phyloP scores from a whole-genome alignment of 2,888 invertebrate genomes.

The Cybosia mesomella region DNA sequence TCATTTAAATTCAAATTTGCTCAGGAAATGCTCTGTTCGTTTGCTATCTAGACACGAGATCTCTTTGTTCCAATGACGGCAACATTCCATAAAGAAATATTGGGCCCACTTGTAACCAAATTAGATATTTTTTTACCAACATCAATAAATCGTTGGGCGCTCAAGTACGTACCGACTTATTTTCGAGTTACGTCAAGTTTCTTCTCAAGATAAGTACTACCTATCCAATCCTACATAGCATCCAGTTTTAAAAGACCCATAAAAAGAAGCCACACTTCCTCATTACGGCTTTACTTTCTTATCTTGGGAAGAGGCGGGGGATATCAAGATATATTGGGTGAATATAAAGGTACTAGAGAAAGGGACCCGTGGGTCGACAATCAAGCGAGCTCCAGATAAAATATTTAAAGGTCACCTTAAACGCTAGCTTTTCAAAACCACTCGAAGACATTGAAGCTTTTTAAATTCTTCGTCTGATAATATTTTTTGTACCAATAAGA shows the following conservation, averaged over 20 bases:
- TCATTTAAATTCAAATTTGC: slow-evolving; percentile 29
- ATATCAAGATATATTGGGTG: slow-evolving; percentile 68
- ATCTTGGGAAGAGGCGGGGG: slow-evolving; percentile 59
- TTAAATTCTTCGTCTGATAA: slow-evolving; percentile 72
- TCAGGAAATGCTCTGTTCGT: slow-evolving; percentile 28
- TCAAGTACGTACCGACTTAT: slow-evolving; percentile 68
- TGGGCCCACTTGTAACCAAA: slow-evolving; percentile 50
- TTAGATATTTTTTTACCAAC: slow-evolving; percentile 53
- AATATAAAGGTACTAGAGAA: slow-evolving; percentile 73
- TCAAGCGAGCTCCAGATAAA: slow-evolving; percentile 83
- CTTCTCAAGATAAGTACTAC: slow-evolving; percentile 76
- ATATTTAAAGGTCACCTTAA: slow-evolving; percentile 83
- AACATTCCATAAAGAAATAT: slow-evolving; percentile 45
- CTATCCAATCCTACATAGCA: slow-evolving; percentile 73
- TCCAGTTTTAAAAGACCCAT: slow-evolving; percentile 70
- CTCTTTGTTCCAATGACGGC: slow-evolving; percentile 48
- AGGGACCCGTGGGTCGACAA: slow-evolving; percentile 79
- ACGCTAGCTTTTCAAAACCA: slow-evolving; percentile 64
- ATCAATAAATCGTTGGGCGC: slow-evolving; percentile 65
- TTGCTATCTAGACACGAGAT: slow-evolving; percentile 45
- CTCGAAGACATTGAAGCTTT: slow-evolving; percentile 69
- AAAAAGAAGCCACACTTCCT: slow-evolving; percentile 65
- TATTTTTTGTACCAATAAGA: slow-evolving; percentile 51
- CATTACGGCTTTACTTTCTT: slow-evolving; percentile 61
- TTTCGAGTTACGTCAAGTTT: slow-evolving; percentile 74